A percentile compares a stretch with the other conserved stretches of the same genome.
Conservation (phyloP, 2,888 invertebrate species). For the Eupithecia subfuscata region DNA sequence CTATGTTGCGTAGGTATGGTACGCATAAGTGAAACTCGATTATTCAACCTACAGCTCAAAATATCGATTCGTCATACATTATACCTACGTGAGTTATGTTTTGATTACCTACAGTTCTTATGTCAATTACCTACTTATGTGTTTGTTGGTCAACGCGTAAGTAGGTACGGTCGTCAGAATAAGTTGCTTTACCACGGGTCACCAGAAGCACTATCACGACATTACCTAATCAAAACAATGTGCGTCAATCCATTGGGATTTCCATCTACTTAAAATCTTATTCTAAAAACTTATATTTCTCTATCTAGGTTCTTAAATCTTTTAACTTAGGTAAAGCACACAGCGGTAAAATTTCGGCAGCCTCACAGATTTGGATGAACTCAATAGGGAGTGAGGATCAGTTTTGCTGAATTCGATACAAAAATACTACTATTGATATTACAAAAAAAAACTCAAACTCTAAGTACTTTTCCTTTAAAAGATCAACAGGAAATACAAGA, state of each 20-base stretch:
- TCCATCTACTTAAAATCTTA: background rate
- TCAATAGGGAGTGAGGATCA: background rate
- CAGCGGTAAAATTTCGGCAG: background rate
- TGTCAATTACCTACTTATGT: slow-evolving; percentile 23
- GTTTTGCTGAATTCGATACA: background rate
- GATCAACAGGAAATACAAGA: background rate
- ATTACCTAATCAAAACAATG: background rate
- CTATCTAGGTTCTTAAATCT: background rate
- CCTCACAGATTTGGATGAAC: background rate
- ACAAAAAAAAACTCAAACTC: background rate
- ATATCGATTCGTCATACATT: slow-evolving; percentile 7
- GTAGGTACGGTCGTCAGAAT: slow-evolving; percentile 6
- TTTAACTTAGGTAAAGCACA: background rate
- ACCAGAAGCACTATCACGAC: background rate
- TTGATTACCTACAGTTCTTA: slow-evolving; percentile 30
- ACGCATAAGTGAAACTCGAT: slow-evolving; percentile 1
- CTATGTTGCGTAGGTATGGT: background rate
- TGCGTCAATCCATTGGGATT: background rate
- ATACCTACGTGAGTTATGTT: slow-evolving; percentile 16
- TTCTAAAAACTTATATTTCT: background rate
- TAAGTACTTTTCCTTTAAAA: background rate
- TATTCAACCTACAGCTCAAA: slow-evolving; percentile 19
- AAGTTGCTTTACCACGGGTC: slow-evolving; percentile 1
- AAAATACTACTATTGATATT: background rate
- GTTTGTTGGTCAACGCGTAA: slow-evolving; percentile 9